These are phyloP conservation scores for Zaprionus lachaisei DNA, from an alignment of 1,140 invertebrate species.

Conservation along the genomic window DNA sequence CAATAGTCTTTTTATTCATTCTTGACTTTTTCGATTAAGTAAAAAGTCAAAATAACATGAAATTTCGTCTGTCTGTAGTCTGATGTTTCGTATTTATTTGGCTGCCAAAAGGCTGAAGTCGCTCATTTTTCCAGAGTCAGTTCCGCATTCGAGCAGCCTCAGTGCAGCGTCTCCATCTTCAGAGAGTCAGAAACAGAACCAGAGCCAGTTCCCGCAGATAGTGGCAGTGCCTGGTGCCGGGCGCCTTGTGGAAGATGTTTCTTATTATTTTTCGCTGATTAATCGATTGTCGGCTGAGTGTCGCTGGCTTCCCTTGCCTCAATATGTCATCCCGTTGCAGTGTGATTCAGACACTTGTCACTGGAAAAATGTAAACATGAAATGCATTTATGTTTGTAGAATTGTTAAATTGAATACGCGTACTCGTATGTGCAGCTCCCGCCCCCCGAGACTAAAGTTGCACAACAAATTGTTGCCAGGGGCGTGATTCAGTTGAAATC, in stretches of 20 bases:
- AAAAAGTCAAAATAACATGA: slow-evolving; percentile 32
- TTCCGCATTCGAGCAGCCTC: slow-evolving; percentile 64
- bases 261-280: slow-evolving; percentile 82
- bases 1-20: slow-evolving; percentile 47
- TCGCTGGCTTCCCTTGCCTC: slow-evolving; percentile 73
- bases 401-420: slow-evolving; percentile 23
- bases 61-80: slow-evolving; percentile 31
- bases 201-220: slow-evolving; percentile 13
- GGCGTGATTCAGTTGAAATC: slow-evolving; percentile 27
- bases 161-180: slow-evolving; percentile 56
- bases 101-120: slow-evolving; percentile 70
- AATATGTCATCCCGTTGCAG: slow-evolving; percentile 73
- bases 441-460: background rate
- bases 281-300: slow-evolving; percentile 81
- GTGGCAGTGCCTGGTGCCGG: background rate
- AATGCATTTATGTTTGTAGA: slow-evolving; percentile 77
- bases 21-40: slow-evolving; percentile 31
- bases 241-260: slow-evolving; percentile 62
- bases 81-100: slow-evolving; percentile 68
- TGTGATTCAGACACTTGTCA: slow-evolving; percentile 81
- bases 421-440: background rate
- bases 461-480: slow-evolving; percentile 31
- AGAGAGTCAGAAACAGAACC: slow-evolving; percentile 4
- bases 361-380: slow-evolving; percentile 82
- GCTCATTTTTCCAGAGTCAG: slow-evolving; percentile 67